Evolutionary conservation across 37 sponge, comb jelly and placozoan species (phyloP), one percentile per base, ranked within the genome.

Genomic region (Eunapius fragilis): DNA sequence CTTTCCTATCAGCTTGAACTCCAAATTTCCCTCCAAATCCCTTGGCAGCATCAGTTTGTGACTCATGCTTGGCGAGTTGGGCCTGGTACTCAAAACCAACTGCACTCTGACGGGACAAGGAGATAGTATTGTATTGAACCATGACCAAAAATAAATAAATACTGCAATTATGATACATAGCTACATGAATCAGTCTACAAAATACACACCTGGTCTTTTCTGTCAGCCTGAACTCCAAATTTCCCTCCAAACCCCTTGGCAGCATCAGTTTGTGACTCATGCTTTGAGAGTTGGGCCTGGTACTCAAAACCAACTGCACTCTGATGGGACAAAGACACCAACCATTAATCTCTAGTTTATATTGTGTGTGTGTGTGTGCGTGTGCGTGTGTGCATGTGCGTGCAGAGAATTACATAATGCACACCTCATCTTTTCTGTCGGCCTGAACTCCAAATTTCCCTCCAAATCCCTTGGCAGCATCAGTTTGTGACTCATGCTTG

Each of bases 1-100:
- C 98, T 81, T 88, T 80, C 33, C 98, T 75, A 72, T 96, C 96
- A 48, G 75, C 89, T 88, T 96, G 92, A 25, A 98, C 96, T 3
- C 98, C 98, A 89, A 77, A 98, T 35, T 87, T 93, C 36, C 98
- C 98, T 35, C 98, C 98, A 84, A 98, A 98, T 0, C 98, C 98
- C 67, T 98, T 93, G 38, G 92, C 83, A 31, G 86, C 86, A 45
- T 98, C 98, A 6, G 89, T 92, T 68, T 96, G 96, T 27, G 96
- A 96, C 69, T 48, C 86, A 35, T 98, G 98, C 84, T 93, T 91
- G 38, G 90, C 71, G 4, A 92, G 86, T 68, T 91, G 80, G 5
- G 84, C 89, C 27, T 92, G 95, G 74, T 97, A 91, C 11, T 95
- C 96, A 79, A 87, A 93, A 14, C 94, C 92, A 48, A 78, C 86